Conservation (phyloP, 2,113 vertebrate genomes). For the Hepsetus odoe region DNA sequence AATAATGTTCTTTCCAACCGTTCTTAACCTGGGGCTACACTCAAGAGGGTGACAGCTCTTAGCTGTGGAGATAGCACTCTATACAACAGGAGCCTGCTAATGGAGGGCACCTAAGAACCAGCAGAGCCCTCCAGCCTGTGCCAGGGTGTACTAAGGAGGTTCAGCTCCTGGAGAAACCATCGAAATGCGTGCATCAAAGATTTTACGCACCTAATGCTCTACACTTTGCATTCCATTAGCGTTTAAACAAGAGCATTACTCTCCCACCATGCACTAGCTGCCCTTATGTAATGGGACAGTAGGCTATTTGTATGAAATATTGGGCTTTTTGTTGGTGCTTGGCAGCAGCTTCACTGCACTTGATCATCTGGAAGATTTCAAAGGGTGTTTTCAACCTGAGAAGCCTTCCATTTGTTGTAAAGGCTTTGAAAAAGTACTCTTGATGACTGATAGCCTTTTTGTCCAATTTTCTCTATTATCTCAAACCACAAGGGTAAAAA, state of each 20-base stretch:
- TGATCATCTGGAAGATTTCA: neutral
- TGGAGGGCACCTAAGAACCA: neutral
- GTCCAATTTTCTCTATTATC: neutral
- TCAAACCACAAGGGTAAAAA: neutral
- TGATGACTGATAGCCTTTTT: conserved; percentile 3
- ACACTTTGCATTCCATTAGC: conserved; percentile 64
- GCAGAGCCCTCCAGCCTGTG: conserved; percentile 38
- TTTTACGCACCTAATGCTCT: conserved; percentile 59
- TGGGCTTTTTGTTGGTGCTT: neutral
- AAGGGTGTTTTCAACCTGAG: neutral
- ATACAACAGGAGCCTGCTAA: conserved; percentile 38
- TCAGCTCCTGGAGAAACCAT: conserved; percentile 37
- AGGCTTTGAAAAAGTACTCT: neutral
- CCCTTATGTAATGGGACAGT: conserved; percentile 8
- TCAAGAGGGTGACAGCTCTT: neutral
- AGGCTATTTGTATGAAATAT: neutral
- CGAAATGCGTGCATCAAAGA: conserved; percentile 46
- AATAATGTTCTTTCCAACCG: conserved; percentile 3
- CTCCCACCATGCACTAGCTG: neutral
- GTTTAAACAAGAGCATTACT: conserved; percentile 39
- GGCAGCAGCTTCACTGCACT: neutral
- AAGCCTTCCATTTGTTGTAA: neutral
- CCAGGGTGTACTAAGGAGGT: conserved; percentile 52
- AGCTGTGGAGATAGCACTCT: neutral
- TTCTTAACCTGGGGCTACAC: neutral